phyloP scores from a whole-genome alignment of 2,888 invertebrate species.

The Perdita meconis region DNA sequence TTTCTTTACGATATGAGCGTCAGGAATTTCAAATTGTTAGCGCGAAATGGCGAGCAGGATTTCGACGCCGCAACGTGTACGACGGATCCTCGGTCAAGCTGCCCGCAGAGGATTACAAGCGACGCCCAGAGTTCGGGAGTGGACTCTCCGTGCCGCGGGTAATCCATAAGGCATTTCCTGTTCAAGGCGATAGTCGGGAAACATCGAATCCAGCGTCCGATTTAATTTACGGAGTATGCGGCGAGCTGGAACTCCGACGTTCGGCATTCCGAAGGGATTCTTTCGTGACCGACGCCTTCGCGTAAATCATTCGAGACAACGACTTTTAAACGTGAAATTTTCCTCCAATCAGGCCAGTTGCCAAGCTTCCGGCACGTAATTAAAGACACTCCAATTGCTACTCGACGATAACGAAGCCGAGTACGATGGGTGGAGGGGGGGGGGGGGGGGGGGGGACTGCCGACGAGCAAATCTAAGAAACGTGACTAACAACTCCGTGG shows the following conservation, averaged over 20 bases:
- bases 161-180: slow-evolving; percentile 60
- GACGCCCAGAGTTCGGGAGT: slow-evolving; percentile 61
- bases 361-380: slow-evolving; percentile 68
- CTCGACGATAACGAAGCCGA: slow-evolving; percentile 68
- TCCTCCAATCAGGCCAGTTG: slow-evolving; percentile 66
- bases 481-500: slow-evolving; percentile 82
- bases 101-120: slow-evolving; percentile 74
- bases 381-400: slow-evolving; percentile 72
- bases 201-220: slow-evolving; percentile 52
- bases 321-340: slow-evolving; percentile 61
- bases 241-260: slow-evolving; percentile 15
- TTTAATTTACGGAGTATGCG: slow-evolving; percentile 48
- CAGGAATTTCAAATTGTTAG: slow-evolving; percentile 74
- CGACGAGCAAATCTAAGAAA: slow-evolving; percentile 68
- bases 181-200: slow-evolving; percentile 38
- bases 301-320: slow-evolving; percentile 36
- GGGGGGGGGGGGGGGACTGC: slow-evolving; percentile 38
- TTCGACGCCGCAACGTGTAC: slow-evolving; percentile 67
- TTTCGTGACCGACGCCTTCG: slow-evolving; percentile 13
- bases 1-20: slow-evolving; percentile 59
- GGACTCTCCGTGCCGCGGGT: slow-evolving; percentile 50
- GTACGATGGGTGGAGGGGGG: background rate
- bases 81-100: slow-evolving; percentile 68
- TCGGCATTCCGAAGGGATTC: slow-evolving; percentile 23
- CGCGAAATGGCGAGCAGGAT: slow-evolving; percentile 69